Conservation (phyloP, 2,113 vertebrate genomes). For the Rhinichthys klamathensis region DNA sequence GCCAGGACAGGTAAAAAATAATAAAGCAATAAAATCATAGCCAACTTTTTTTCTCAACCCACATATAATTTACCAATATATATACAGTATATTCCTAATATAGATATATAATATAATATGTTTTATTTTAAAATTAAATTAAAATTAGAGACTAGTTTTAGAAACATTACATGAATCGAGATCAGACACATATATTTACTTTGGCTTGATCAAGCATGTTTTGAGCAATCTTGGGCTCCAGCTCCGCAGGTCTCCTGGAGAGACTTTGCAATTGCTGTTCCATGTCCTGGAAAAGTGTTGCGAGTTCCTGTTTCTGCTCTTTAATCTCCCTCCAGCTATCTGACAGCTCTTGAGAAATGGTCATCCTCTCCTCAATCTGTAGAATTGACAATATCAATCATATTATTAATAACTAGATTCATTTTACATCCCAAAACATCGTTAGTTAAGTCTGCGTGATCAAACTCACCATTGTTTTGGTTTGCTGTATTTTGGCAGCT, state of each 20-base stretch:
- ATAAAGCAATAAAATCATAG: too few relatives aligned
- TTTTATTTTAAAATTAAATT: too few relatives aligned
- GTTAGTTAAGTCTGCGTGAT: background rate
- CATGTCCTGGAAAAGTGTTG: constrained; percentile 87
- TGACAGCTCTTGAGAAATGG: constrained; percentile 84
- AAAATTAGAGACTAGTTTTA: too few relatives aligned
- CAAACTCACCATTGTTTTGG: constrained; percentile 86
- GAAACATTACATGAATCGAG: too few relatives aligned
- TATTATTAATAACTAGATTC: background rate
- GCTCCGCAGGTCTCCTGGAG: constrained; percentile 85
- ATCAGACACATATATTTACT: constrained; percentile 71
- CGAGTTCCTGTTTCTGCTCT: constrained; percentile 87
- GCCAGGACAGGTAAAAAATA: too few relatives aligned
- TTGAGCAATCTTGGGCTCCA: constrained; percentile 91
- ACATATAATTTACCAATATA: too few relatives aligned
- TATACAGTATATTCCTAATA: too few relatives aligned
- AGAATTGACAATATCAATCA: constrained; percentile 16
- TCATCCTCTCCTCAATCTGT: constrained; percentile 89
- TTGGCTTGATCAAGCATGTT: constrained; percentile 93
- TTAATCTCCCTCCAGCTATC: constrained; percentile 93
- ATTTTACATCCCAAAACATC: background rate
- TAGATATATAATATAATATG: too few relatives aligned
- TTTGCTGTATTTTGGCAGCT: constrained; percentile 86
- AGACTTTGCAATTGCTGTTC: constrained; percentile 92
- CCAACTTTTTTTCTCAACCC: too few relatives aligned